Evolutionary conservation across 2,888 invertebrate species (phyloP).

Genomic region (Kuschelorhynchus macadamiae): DNA sequence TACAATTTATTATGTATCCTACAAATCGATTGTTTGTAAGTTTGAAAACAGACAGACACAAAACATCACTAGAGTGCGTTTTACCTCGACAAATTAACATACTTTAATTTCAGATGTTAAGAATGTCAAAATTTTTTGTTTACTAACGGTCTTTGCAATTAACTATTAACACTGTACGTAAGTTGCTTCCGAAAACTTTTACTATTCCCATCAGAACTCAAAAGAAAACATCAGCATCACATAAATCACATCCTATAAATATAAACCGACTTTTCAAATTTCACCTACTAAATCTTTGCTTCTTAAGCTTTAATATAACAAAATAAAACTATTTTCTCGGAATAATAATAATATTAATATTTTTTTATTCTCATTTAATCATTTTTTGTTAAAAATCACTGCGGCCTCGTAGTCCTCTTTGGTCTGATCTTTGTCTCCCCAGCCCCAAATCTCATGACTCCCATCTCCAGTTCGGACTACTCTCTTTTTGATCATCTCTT

Average conservation of each 20-base stretch:
- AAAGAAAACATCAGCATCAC: neutral
- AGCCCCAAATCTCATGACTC: slow-evolving; percentile 79
- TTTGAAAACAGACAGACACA: no score
- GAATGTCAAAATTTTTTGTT: no score
- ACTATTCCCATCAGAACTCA: neutral
- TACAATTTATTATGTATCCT: no score
- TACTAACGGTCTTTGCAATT: no score
- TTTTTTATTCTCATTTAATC: slow-evolving; percentile 28
- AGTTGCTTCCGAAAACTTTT: no score
- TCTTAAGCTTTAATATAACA: slow-evolving; percentile 24
- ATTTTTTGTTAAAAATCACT: slow-evolving; percentile 60
- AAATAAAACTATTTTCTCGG: slow-evolving; percentile 20
- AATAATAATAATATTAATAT: slow-evolving; percentile 6
- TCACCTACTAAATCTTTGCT: slow-evolving; percentile 2
- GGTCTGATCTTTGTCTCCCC: slow-evolving; percentile 80
- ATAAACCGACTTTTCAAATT: slow-evolving; percentile 17
- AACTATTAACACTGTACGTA: no score
- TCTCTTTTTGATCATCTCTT: slow-evolving; percentile 78
- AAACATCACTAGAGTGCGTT: no score
- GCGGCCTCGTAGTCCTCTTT: slow-evolving; percentile 63
- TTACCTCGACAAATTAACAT: no score
- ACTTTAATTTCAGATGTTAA: no score
- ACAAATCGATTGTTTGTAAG: no score
- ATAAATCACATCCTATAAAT: no score
- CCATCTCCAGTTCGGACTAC: slow-evolving; percentile 69